Evolutionary conservation across 2,113 vertebrate species (phyloP).

Genomic region (Dryoscopus gambensis): DNA sequence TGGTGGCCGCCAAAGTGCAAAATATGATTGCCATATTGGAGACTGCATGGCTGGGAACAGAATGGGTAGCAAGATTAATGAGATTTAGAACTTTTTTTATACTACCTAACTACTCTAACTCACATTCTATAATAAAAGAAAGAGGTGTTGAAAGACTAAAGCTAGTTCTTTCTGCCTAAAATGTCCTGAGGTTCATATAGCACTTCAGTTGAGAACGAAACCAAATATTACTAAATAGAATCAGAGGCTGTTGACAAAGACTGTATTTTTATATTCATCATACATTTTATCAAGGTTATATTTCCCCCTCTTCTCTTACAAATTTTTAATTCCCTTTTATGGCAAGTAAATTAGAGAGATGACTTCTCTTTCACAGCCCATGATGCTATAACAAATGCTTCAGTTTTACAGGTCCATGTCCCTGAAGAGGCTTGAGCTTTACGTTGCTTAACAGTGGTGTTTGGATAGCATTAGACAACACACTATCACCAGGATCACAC

Average conservation of each 20-base stretch:
- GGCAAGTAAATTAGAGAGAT: background rate
- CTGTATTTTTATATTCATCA: background rate
- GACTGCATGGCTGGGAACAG: background rate
- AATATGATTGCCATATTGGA: background rate
- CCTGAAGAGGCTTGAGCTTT: background rate
- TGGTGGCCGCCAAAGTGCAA: background rate
- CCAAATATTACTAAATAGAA: background rate
- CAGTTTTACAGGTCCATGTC: background rate
- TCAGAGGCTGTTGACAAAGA: background rate
- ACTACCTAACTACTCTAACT: background rate
- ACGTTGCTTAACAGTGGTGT: background rate
- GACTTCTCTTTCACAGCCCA: background rate
- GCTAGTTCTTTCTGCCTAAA: background rate
- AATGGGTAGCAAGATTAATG: slow-evolving; percentile 18
- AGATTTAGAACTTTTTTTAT: slow-evolving; percentile 35
- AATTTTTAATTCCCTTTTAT: background rate
- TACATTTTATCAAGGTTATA: background rate
- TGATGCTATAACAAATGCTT: background rate
- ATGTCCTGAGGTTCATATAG: background rate
- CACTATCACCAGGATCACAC: background rate
- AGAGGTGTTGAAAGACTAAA: slow-evolving; percentile 39
- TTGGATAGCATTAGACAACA: background rate
- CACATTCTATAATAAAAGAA: slow-evolving; percentile 22
- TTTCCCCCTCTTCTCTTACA: rapidly evolving
- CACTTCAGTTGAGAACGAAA: background rate